These are phyloP conservation scores for Thumatha senex DNA, from an alignment of 2,888 invertebrate species.

Conservation along the genomic window DNA sequence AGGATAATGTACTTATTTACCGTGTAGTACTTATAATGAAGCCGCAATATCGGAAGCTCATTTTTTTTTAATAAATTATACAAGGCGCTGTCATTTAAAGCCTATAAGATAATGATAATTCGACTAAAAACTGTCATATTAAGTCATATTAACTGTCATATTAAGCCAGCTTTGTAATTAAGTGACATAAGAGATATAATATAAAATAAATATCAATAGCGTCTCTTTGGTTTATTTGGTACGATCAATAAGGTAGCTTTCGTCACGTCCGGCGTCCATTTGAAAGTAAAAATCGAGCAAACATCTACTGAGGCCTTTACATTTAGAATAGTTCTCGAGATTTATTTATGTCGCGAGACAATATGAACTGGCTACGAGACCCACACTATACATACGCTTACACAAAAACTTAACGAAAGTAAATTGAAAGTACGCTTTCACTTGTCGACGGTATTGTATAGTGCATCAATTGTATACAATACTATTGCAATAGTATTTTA, in stretches of 20 bases:
- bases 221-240: constrained; percentile 2
- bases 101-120: no score
- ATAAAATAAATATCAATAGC: background rate
- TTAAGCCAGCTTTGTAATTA: background rate
- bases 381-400: constrained; percentile 75
- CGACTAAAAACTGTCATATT: no score
- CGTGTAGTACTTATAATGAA: no score
- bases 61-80: no score
- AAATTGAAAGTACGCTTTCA: constrained; percentile 83
- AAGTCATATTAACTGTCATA: no score
- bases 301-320: constrained; percentile 49
- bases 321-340: constrained; percentile 55
- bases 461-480: constrained; percentile 70
- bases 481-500: constrained; percentile 53
- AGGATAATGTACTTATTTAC: no score
- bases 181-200: constrained; percentile 3
- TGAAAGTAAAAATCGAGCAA: constrained; percentile 60
- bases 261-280: constrained; percentile 42
- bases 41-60: no score
- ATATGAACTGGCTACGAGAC: constrained; percentile 66
- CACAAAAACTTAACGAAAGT: constrained; percentile 82
- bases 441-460: constrained; percentile 73
- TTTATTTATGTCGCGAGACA: constrained; percentile 77
- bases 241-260: constrained; percentile 41
- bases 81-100: no score